Evolutionary conservation across 1,140 invertebrate genomes (phyloP).

Genomic region (Neodiprion fabricii): DNA sequence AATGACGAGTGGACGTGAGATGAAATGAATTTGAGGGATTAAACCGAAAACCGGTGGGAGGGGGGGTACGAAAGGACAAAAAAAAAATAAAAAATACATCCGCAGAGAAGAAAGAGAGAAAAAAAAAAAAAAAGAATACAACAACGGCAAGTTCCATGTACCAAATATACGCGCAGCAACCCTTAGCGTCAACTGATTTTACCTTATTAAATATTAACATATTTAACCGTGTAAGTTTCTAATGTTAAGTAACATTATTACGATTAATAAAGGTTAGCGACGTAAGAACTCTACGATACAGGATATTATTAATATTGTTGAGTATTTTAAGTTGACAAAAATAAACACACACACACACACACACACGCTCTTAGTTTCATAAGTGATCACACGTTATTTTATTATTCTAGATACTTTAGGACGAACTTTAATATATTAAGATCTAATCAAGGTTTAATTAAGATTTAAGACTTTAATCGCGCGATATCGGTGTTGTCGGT

Average conservation of each 20-base stretch:
- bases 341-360: conserved; percentile 15
- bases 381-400: conserved; percentile 2
- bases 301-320: conserved; percentile 11
- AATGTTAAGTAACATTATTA: conserved; percentile 3
- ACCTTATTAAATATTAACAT: conserved; percentile 5
- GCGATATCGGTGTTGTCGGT: not conserved
- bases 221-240: not conserved
- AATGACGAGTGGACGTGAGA: not conserved
- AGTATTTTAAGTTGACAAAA: conserved; percentile 8
- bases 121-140: not conserved
- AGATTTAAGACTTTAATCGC: conserved; percentile 14
- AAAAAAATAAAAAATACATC: not conserved
- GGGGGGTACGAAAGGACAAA: not conserved
- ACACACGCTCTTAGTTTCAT: conserved; percentile 12
- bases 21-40: not conserved
- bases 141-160: not conserved
- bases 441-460: not conserved
- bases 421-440: not conserved
- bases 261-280: not conserved
- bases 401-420: not conserved
- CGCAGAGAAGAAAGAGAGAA: not conserved
- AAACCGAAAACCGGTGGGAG: not conserved
- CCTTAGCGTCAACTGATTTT: conserved; percentile 6
- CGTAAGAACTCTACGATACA: not conserved
- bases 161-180: not conserved